Base-by-base conservation (phyloP, 2,888 invertebrate genomes). In the Apodemia zela region DNA sequence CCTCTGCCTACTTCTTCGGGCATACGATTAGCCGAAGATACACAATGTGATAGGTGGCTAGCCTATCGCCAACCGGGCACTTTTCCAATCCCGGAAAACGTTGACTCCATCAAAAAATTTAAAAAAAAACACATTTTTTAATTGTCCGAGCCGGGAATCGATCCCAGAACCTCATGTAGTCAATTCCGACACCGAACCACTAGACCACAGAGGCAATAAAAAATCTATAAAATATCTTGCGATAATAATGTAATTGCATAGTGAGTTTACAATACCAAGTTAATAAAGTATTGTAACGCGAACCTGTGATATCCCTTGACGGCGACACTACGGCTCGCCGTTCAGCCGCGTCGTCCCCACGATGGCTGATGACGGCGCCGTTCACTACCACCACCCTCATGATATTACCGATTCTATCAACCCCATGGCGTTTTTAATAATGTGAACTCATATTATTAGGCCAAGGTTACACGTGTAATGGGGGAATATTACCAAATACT, bases 361-460 rank as follows among this genome's bases (percentile, higher is more conserved):
- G 13, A 25, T 13, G 13, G 13, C 38, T n/a, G 25, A 25, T n/a
- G 45, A 45, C 25, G 54, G n/a, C 29, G 29, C 54, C 15, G 63
- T 69, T 69, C 73, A 71, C 71, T 67, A 66, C 72, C 66, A 42
- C 57, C 69, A 67, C 66, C 66, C 67, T 63, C 61, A 67, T 71
- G 69, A 70, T 68, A 72, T 69, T 69, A 68, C 69, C 70, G 72
- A 72, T 73, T 57, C 60, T 67, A 73, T 73, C 78, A 75, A 67
- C 68, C 65, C 63, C 68, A 73, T 68, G 71, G 57, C 66, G 72
- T 63, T 67, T 73, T 63, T 42, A 33, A 47, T 61, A 62, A 62
- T 65, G 64, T 35, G 59, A 54, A 67, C 60, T 33, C 65, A 61
- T 63, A 68, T 63, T 66, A 65, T 63, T 64, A 66, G 60, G 63